Percentiles rank a stretch among this genome's conserved stretches.
These are phyloP conservation scores for Acrossocheilus fasciatus DNA, from an alignment of 2,797 vertebrate species.

Conservation along the genomic window DNA sequence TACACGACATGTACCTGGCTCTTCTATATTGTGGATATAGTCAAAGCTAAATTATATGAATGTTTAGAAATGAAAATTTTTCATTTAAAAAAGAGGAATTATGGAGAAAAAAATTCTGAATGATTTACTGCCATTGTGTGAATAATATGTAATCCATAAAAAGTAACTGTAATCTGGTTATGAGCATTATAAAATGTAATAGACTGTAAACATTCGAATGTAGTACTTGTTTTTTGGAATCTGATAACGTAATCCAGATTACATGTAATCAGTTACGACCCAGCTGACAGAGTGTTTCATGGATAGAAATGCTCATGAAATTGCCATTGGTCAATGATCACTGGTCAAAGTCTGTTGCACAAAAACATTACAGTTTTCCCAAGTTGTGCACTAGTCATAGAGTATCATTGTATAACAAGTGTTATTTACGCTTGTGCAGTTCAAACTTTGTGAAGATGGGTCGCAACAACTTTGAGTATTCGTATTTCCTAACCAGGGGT, in stretches of 20 bases:
- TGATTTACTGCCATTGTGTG: background rate
- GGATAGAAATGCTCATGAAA: background rate
- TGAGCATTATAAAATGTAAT: background rate
- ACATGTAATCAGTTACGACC: background rate
- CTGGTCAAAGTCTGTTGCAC: background rate
- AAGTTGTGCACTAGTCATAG: background rate
- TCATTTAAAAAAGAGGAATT: too few relatives aligned
- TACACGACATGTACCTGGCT: too few relatives aligned
- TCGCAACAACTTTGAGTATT: background rate
- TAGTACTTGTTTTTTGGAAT: too few relatives aligned
- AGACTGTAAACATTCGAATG: background rate
- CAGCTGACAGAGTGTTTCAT: background rate
- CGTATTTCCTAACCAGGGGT: background rate
- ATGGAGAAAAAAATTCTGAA: background rate
- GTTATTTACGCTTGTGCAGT: background rate
- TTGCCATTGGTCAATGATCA: background rate
- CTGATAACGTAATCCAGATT: background rate
- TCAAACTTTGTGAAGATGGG: background rate
- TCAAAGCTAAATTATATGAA: too few relatives aligned
- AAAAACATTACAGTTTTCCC: background rate
- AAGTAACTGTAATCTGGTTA: too few relatives aligned
- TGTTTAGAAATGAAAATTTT: too few relatives aligned
- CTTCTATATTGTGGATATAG: background rate
- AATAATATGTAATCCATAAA: too few relatives aligned
- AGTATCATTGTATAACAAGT: background rate